Base-by-base conservation (phyloP, 2,888 invertebrate species). In the Ormyrus pomaceus region DNA sequence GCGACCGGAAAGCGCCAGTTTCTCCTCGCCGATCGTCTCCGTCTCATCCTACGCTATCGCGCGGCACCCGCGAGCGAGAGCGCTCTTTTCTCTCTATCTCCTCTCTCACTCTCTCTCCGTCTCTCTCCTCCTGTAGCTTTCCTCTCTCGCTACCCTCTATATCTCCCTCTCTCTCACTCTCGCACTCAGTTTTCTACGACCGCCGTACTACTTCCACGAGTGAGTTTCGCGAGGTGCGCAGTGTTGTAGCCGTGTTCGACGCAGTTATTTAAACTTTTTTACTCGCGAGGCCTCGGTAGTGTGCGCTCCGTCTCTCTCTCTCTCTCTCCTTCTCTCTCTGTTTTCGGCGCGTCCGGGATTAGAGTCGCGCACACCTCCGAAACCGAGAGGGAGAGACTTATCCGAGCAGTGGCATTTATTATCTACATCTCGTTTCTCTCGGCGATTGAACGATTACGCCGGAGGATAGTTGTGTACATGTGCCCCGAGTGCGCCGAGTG, bases 1-100 rank as follows among this genome's bases (percentile, higher is more conserved):
- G 85, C 87, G 86, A 87, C 88, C 88, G 88, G 88, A 88, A 88
- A 88, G 88, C 88, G 88, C 88, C 88, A 88, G 88, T 88, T 88
- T 88, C 88, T 88, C 88, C 85, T 86, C 86, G 87, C 87, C 87
- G 86, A 88, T 88, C 88, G 88, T 86, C 87, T 87, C 87, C 75
- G 81, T 45, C 80, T 77, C 81, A 80, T 80, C 82, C 78, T 71
- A 56, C 61, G 59, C 11, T 13, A 4, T 0, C 74, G 70, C 68
- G 77, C 66, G 64, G 56, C n/a, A n/a, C 34, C 34, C 34, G 34
- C 34, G 34, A 34, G 34, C 34, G 34, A 34, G 34, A 34, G 64
- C 45, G 62, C 8, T 70, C 34, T 62, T 9, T n/a, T 68, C 61
- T 61, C 51, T 34, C 34, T 34, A 2, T 34, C 34, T 34, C 34